Percentiles rank a stretch among this genome's conserved stretches.
Evolutionary conservation across 2,113 vertebrate genomes (phyloP).

Genomic region (Zosterops japonicus): DNA sequence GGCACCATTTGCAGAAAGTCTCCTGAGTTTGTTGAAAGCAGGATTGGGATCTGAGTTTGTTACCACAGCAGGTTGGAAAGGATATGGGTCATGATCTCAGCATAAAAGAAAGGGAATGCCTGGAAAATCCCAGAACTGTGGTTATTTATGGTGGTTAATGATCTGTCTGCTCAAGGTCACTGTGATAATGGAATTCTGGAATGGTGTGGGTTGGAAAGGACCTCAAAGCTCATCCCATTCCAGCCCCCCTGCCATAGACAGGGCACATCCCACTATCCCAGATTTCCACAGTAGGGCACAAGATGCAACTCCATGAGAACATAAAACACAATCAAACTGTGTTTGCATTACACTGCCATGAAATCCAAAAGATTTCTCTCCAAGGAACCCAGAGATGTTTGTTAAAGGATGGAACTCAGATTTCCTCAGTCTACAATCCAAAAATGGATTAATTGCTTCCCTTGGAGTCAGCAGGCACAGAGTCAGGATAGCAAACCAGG

Average conservation of each 20-base stretch:
- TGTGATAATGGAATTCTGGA: not conserved
- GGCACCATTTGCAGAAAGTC: not conserved
- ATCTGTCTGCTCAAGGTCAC: not conserved
- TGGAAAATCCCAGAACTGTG: not conserved
- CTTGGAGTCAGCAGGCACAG: not conserved
- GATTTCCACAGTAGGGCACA: not conserved
- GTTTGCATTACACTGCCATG: too few species aligned
- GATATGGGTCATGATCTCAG: not conserved
- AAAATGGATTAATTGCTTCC: not conserved
- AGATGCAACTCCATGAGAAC: not conserved
- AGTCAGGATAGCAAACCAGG: not conserved
- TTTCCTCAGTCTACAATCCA: not conserved
- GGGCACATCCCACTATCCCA: not conserved
- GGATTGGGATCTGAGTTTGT: not conserved
- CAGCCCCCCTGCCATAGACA: not conserved
- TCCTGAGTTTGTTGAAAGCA: not conserved
- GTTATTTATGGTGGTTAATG: not conserved
- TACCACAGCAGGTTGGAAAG: not conserved
- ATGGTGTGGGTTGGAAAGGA: not conserved
- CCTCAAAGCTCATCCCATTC: not conserved
- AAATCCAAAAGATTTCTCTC: fast-evolving
- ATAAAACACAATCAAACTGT: not conserved
- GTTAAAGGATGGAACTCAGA: not conserved
- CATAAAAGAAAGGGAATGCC: not conserved
- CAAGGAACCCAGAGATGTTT: not conserved